A percentile compares a stretch with the other conserved stretches of the same genome.
Evolutionary conservation across 2,113 vertebrate genomes (phyloP).

Genomic region (Lophura nycthemera): DNA sequence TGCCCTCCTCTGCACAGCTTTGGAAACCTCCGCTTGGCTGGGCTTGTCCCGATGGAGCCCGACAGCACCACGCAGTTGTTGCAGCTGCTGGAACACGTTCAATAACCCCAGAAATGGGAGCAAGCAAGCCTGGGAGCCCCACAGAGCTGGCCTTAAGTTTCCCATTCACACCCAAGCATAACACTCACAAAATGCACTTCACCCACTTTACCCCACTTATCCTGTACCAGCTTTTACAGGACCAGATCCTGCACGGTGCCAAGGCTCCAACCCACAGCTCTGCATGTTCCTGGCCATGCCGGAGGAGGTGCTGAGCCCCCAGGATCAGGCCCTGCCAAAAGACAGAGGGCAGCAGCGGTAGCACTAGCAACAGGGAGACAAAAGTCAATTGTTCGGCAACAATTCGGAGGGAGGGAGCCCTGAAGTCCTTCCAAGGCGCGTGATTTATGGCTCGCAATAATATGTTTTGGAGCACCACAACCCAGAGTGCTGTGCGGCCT

Average conservation of each 20-base stretch:
- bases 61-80: neutral
- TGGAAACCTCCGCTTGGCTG: neutral
- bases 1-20: neutral
- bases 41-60: neutral
- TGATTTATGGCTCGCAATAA: slow-evolving; percentile 85
- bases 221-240: neutral
- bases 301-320: neutral
- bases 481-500: slow-evolving; percentile 75
- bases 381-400: slow-evolving; percentile 75
- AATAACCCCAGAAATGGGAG: neutral
- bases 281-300: accelerated
- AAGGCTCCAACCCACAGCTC: neutral
- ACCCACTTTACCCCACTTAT: accelerated
- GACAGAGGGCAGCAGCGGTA: neutral
- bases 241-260: accelerated
- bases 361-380: slow-evolving; percentile 68
- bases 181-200: neutral
- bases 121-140: slow-evolving; percentile 43
- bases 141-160: neutral
- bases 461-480: slow-evolving; percentile 66
- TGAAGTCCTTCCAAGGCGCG: slow-evolving; percentile 54
- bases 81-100: neutral
- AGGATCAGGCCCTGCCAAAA: neutral
- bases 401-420: slow-evolving; percentile 43
- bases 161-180: neutral